Conservation (phyloP, 23 tunicate species). For the Pegea sp. region DNA sequence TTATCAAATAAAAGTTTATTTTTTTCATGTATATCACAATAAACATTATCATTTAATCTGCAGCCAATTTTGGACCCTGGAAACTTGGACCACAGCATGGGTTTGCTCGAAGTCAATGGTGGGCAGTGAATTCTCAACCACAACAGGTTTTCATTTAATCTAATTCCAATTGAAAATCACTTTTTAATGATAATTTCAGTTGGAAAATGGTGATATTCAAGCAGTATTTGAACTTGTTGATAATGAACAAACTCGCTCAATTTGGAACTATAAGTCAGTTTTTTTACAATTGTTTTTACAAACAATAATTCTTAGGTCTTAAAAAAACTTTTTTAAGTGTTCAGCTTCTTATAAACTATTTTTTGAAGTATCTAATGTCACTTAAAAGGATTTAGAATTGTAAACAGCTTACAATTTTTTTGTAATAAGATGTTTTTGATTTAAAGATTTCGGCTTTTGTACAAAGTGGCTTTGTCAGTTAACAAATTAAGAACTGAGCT, state of each 20-base stretch:
- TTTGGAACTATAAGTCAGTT: conserved; percentile 37
- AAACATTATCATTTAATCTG: too few species aligned
- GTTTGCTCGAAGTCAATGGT: conserved; percentile 80
- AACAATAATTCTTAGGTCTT: neutral
- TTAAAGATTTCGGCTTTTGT: conserved; percentile 2
- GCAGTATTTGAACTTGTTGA: conserved; percentile 13
- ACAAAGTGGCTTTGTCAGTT: conserved; percentile 19
- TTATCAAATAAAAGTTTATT: neutral
- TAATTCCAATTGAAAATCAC: too few species aligned
- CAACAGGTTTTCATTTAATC: conserved; percentile 11
- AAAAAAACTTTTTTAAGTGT: too few species aligned
- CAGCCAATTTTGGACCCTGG: conserved; percentile 99
- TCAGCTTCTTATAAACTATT: too few species aligned
- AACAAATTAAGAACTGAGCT: conserved; percentile 23
- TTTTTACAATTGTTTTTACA: neutral
- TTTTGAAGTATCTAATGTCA: too few species aligned
- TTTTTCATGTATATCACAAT: conserved; percentile 1
- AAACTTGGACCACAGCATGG: conserved; percentile 88
- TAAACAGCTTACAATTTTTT: too few species aligned
- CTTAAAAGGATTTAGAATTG: too few species aligned
- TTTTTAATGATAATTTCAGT: too few species aligned
- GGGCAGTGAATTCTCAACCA: conserved; percentile 25
- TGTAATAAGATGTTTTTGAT: too few species aligned
- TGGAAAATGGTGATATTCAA: conserved; percentile 7
- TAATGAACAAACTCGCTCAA: conserved; percentile 16